Conservation (phyloP, 2,888 invertebrate genomes). For the Tolmerus cingulatus region DNA sequence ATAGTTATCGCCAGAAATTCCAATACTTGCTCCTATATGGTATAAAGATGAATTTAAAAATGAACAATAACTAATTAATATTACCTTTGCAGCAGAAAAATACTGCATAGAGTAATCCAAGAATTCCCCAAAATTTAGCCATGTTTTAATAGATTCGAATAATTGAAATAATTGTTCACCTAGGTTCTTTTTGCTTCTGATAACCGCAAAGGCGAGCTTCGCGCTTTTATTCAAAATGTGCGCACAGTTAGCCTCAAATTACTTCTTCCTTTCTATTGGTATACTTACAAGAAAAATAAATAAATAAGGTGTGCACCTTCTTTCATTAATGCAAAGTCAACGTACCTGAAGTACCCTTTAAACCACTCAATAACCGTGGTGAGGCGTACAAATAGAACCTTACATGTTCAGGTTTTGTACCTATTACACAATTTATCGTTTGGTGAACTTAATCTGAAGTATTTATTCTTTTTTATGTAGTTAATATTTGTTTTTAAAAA, state of each 20-base stretch:
- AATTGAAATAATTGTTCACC: neutral
- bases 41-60: neutral
- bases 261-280: neutral
- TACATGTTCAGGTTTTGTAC: neutral
- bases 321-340: neutral
- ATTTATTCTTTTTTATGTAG: neutral
- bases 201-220: neutral
- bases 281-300: neutral
- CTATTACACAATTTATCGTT: neutral
- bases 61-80: neutral
- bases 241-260: neutral
- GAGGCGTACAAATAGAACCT: neutral
- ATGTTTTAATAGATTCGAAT: neutral
- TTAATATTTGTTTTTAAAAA: no score
- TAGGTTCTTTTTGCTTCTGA: neutral
- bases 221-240: neutral
- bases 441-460: constrained; percentile 14
- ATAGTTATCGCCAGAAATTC: neutral
- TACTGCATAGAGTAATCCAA: neutral
- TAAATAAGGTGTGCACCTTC: neutral
- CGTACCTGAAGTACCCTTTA: neutral
- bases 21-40: neutral
- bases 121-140: neutral
- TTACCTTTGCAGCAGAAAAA: neutral
- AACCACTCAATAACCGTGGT: neutral